These are phyloP conservation scores for Austrofundulus limnaeus DNA, from an alignment of 2,113 vertebrate genomes.

Conservation along the genomic window DNA sequence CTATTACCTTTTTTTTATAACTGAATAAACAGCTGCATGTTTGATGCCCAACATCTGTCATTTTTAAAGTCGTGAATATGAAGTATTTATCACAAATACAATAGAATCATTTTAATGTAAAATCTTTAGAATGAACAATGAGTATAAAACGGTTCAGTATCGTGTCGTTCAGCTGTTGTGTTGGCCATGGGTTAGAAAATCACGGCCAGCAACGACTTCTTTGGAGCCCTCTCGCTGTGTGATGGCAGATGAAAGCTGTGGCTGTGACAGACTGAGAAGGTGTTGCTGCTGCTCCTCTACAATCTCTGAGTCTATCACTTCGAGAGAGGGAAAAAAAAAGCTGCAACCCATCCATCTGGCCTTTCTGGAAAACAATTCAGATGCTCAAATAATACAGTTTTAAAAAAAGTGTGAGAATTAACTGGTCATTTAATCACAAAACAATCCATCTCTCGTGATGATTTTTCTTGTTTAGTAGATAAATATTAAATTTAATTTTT, in stretches of 20 bases:
- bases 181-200: constrained; percentile 43
- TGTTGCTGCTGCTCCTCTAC: constrained; percentile 61
- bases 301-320: constrained; percentile 62
- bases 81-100: too few species aligned
- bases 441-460: not conserved
- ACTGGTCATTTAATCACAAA: not conserved
- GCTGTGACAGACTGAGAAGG: constrained; percentile 62
- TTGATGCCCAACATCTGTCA: too few species aligned
- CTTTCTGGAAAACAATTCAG: constrained; percentile 27
- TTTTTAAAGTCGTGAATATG: too few species aligned
- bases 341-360: constrained; percentile 57
- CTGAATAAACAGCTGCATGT: too few species aligned
- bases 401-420: not conserved
- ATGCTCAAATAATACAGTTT: not conserved
- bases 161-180: constrained; percentile 15
- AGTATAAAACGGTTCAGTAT: not conserved
- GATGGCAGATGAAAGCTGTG: constrained; percentile 48
- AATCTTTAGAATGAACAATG: not conserved
- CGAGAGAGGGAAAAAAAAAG: constrained; percentile 5
- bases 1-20: too few species aligned
- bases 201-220: not conserved
- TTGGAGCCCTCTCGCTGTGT: constrained; percentile 43
- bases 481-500: not conserved
- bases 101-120: not conserved
- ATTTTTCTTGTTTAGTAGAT: not conserved